Percentiles rank a stretch among this genome's conserved stretches.
These are phyloP conservation scores for Leptinotarsa rubiginosa DNA, from an alignment of 2,888 invertebrate species.

Conservation along the genomic window DNA sequence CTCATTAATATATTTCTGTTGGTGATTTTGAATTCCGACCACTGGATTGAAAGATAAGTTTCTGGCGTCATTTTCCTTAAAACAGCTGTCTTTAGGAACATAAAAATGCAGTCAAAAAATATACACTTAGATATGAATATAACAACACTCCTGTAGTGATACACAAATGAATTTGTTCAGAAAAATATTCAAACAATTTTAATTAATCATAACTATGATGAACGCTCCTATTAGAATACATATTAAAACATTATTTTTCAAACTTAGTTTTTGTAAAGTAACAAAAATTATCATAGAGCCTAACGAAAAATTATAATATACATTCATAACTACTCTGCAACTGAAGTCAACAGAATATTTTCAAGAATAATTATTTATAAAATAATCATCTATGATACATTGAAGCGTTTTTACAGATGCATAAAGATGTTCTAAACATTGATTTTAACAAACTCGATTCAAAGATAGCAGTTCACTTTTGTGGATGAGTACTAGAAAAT, in stretches of 20 bases:
- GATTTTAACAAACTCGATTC: slow-evolving; percentile 26
- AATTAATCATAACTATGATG: slow-evolving; percentile 32
- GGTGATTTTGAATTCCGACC: background rate
- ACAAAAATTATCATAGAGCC: slow-evolving; percentile 30
- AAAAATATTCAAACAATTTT: slow-evolving; percentile 25
- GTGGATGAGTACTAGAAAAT: slow-evolving; percentile 10
- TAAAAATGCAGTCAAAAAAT: slow-evolving; percentile 28
- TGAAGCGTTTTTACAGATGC: slow-evolving; percentile 24
- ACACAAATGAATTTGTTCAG: slow-evolving; percentile 21
- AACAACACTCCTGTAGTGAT: slow-evolving; percentile 27
- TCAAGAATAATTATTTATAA: slow-evolving; percentile 16
- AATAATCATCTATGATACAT: slow-evolving; percentile 19
- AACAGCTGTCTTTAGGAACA: slow-evolving; percentile 26
- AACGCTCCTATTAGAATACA: slow-evolving; percentile 22
- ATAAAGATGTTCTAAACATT: slow-evolving; percentile 34
- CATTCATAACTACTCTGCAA: slow-evolving; percentile 6
- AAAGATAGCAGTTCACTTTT: slow-evolving; percentile 21
- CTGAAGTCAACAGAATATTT: slow-evolving; percentile 6
- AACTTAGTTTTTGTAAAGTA: slow-evolving; percentile 26
- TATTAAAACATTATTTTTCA: slow-evolving; percentile 28
- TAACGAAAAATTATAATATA: slow-evolving; percentile 24
- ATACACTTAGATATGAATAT: slow-evolving; percentile 27
- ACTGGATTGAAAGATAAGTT: slow-evolving; percentile 8
- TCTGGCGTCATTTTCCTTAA: slow-evolving; percentile 12
- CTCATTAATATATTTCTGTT: slow-evolving; percentile 1